phyloP scores from a whole-genome alignment of 2,888 invertebrate species.

The Thera obeliscata region DNA sequence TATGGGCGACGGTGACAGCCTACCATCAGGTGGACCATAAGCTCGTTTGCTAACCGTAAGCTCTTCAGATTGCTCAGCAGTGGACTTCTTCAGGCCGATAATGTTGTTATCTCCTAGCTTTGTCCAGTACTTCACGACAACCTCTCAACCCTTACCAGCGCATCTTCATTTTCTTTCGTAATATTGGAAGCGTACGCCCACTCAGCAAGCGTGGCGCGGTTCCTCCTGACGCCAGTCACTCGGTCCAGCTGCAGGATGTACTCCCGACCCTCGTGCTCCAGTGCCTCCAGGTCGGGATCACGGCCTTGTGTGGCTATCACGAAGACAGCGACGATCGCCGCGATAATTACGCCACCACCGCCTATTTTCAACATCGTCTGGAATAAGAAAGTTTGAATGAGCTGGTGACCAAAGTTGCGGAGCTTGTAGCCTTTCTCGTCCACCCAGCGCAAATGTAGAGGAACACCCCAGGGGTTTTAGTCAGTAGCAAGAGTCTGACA shows the following conservation, averaged over 20 bases:
- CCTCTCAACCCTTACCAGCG: conserved; percentile 57
- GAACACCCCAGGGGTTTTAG: too few relatives aligned
- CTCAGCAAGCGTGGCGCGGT: conserved; percentile 85
- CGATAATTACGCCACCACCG: conserved; percentile 73
- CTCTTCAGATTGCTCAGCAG: too few relatives aligned
- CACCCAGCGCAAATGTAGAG: too few relatives aligned
- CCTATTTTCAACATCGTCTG: conserved; percentile 82
- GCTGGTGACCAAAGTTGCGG: too few relatives aligned
- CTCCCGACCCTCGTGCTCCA: conserved; percentile 84
- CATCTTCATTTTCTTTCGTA: conserved; percentile 87
- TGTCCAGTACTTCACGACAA: neutral
- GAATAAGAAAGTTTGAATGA: neutral
- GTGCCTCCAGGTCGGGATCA: conserved; percentile 81
- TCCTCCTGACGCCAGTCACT: conserved; percentile 83
- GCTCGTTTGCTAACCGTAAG: too few relatives aligned
- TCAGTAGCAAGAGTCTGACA: too few relatives aligned
- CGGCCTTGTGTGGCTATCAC: conserved; percentile 80
- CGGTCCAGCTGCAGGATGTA: conserved; percentile 86
- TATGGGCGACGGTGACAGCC: too few relatives aligned
- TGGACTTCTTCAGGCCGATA: too few relatives aligned
- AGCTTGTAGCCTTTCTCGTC: too few relatives aligned
- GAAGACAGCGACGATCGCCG: conserved; percentile 79
- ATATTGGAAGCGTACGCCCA: conserved; percentile 92
- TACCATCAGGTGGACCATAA: too few relatives aligned
- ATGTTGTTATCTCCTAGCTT: too few relatives aligned